Percentiles rank a stretch among this genome's conserved stretches.
phyloP scores from a whole-genome alignment of 37 sponge, comb jelly and placozoan species.

The Chondrilla cf. caribensis region DNA sequence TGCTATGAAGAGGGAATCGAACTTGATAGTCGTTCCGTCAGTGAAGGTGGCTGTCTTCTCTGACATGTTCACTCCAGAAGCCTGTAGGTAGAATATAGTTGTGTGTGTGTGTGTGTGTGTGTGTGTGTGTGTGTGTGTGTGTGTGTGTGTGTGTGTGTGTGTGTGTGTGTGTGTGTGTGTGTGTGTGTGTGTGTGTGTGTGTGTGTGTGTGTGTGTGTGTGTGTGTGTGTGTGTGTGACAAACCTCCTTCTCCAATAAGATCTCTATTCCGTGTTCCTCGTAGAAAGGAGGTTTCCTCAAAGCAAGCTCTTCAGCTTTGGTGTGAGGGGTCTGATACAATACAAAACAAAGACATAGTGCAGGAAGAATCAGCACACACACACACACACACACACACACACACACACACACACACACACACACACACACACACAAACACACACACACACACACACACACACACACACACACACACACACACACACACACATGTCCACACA shows the following conservation, averaged over 20 bases:
- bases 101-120: neutral
- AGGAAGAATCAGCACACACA: neutral
- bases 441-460: too few relatives aligned
- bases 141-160: neutral
- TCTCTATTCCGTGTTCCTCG: slow-evolving; percentile 57
- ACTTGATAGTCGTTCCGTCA: slow-evolving; percentile 51
- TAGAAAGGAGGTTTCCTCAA: slow-evolving; percentile 75
- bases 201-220: neutral
- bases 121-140: neutral
- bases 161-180: neutral
- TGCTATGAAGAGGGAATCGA: slow-evolving; percentile 74
- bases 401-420: too few relatives aligned
- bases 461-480: too few relatives aligned
- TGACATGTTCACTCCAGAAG: slow-evolving; percentile 46
- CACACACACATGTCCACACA: too few relatives aligned
- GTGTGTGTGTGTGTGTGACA: neutral
- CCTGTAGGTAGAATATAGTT: too few relatives aligned
- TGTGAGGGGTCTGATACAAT: slow-evolving; percentile 50
- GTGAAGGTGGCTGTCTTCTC: slow-evolving; percentile 54
- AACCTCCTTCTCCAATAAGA: slow-evolving; percentile 68
- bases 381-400: too few relatives aligned
- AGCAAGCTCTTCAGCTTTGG: slow-evolving; percentile 46
- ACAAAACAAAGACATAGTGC: neutral
- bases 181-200: neutral
- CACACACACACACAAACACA: too few relatives aligned